Conservation (phyloP, 1,140 invertebrate genomes). For the Zaprionus nigranus region DNA sequence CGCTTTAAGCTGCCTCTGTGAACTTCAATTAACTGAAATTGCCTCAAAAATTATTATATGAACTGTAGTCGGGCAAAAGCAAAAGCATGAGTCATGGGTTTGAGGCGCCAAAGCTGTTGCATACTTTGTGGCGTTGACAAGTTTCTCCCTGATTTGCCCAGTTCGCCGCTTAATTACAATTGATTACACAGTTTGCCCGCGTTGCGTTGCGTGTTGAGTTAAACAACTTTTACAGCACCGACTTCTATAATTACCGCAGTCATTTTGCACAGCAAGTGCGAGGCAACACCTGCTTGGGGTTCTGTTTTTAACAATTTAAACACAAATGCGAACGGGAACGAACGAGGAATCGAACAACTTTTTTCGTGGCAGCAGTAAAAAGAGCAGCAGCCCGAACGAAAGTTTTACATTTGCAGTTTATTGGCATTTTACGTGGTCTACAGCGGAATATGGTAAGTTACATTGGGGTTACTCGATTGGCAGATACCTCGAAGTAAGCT, state of each 20-base stretch:
- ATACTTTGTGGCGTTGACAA: constrained; percentile 26
- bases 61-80: background rate
- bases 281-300: constrained; percentile 52
- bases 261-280: constrained; percentile 20
- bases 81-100: background rate
- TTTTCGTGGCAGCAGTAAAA: constrained; percentile 42
- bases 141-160: background rate
- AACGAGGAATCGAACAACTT: constrained; percentile 24
- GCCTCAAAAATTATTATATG: constrained; percentile 15
- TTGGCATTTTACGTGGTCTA: constrained; percentile 71
- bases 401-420: constrained; percentile 65
- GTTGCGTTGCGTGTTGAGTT: constrained; percentile 11
- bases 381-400: constrained; percentile 50
- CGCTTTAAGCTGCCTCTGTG: constrained; percentile 13
- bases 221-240: background rate
- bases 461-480: background rate
- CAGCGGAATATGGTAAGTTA: constrained; percentile 17
- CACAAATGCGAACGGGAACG: constrained; percentile 56
- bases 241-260: constrained; percentile 40
- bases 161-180: constrained; percentile 32
- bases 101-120: constrained; percentile 33
- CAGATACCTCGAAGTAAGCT: background rate
- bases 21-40: constrained; percentile 40
- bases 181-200: constrained; percentile 41
- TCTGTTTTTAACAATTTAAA: constrained; percentile 70